Percentiles rank a stretch among this genome's conserved stretches.
Evolutionary conservation across 2,113 vertebrate genomes (phyloP).

Genomic region (Microcebus ravelobensis): DNA sequence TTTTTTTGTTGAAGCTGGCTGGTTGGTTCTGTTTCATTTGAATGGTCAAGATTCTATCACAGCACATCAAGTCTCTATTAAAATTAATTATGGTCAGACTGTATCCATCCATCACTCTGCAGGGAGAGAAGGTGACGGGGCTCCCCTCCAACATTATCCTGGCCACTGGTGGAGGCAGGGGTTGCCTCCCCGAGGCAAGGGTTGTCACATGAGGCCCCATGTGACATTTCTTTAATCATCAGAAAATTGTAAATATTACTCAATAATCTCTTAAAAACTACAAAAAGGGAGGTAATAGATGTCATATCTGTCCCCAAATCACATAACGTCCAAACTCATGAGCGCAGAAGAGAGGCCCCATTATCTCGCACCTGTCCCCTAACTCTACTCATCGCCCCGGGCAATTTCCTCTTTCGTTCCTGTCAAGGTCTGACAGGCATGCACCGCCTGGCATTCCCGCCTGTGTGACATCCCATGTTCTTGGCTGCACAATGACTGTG

Average conservation of each 20-base stretch:
- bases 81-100: constrained; percentile 19
- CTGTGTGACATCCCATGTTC: constrained; percentile 46
- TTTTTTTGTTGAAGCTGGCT: neutral
- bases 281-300: neutral
- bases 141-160: neutral
- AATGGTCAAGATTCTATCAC: neutral
- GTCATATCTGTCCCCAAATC: neutral
- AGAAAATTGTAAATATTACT: neutral
- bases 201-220: neutral
- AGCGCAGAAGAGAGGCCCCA: neutral
- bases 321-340: neutral
- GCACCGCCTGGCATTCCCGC: constrained; percentile 42
- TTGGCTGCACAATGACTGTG: constrained; percentile 20
- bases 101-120: neutral
- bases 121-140: neutral
- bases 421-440: constrained; percentile 58
- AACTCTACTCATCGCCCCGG: neutral
- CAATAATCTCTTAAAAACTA: constrained; percentile 1
- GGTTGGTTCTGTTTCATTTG: neutral
- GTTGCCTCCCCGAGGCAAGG: neutral
- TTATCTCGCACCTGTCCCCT: neutral
- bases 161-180: neutral
- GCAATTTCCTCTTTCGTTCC: constrained; percentile 44
- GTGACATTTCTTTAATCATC: constrained; percentile 22
- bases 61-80: constrained; percentile 7